Conservation (phyloP, 2,113 vertebrate species). For the Lutjanus erythropterus region DNA sequence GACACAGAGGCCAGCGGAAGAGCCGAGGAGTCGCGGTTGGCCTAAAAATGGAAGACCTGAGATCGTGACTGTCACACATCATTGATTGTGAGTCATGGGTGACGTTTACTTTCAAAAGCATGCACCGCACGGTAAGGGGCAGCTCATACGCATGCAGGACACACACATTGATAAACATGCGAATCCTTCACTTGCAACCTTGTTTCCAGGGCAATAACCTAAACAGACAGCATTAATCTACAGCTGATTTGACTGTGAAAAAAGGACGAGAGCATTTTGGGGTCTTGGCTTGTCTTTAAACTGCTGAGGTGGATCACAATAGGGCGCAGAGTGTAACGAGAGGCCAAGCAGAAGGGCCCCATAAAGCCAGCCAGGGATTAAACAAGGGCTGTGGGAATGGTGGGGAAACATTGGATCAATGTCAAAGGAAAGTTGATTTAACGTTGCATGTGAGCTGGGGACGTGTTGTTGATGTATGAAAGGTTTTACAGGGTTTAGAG, state of each 20-base stretch:
- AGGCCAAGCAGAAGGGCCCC: conserved; percentile 43
- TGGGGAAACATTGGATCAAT: conserved; percentile 49
- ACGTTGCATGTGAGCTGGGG: conserved; percentile 39
- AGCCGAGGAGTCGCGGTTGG: not conserved
- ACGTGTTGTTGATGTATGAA: conserved; percentile 23
- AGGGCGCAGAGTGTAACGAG: conserved; percentile 29
- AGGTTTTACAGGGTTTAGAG: conserved; percentile 46
- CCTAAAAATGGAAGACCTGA: conserved; percentile 36
- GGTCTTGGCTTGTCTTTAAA: conserved; percentile 54
- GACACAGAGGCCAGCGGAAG: conserved; percentile 17
- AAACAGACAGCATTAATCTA: conserved; percentile 29
- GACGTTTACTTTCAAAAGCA: conserved; percentile 54
- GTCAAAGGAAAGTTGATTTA: conserved; percentile 58
- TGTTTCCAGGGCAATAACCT: conserved; percentile 17
- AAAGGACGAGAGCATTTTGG: conserved; percentile 2
- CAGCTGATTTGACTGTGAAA: conserved; percentile 38
- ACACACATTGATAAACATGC: conserved; percentile 48
- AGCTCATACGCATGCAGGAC: conserved; percentile 19
- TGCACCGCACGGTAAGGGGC: not conserved
- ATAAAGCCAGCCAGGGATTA: conserved; percentile 54
- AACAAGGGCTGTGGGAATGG: conserved; percentile 55
- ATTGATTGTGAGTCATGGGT: conserved; percentile 45
- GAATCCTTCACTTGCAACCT: not conserved
- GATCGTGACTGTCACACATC: conserved; percentile 54
- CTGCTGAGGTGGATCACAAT: conserved; percentile 44